Evolutionary conservation across 2,797 vertebrate genomes (phyloP), one percentile per base, ranked within the genome.

Genomic region (Pygocentrus nattereri): DNA sequence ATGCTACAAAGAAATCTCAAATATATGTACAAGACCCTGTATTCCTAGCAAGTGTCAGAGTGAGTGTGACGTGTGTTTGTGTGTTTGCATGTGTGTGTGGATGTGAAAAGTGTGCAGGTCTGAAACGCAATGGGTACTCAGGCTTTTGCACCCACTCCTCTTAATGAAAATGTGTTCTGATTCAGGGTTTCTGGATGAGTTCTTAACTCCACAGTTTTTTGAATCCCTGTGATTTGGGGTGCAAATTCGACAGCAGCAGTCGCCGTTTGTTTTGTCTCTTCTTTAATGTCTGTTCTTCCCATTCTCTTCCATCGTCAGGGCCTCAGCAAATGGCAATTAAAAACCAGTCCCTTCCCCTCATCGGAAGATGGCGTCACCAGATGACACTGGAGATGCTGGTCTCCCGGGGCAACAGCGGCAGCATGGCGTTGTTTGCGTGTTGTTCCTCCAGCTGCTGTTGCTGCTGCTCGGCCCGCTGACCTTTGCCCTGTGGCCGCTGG

Each of bases 331-430:
- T 34, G 54, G 68, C 19, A 12, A 41, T 23, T n/a, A 38, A 49
- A 67, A 61, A 61, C 54, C 1, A 1, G 62, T 49, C 25, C 8
- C 12, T 41, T 75, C 94, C 89, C 94, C 88, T 85, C 95, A 92
- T 27, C 94, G 92, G 62, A 65, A 65, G 90, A 94, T 89, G 85
- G 94, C 91, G 92, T 96, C 96, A 99, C 98, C 98, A 99, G 91
- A 99, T 99, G 92, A 99, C 97, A 84, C 98, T 99, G 74, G 98
- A 99, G 95, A 99, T 98, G 96, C 98, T 99, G 93, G 98, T 98
- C 93, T 99, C 98, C 88, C 97, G 94, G 5, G 98, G 98, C 93
- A 99, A 93, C 92, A 99, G 95, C 1, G 98, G 98, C 91, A 99
- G 95, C 93, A 99, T 97, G 85, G 97, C 97, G 89, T 97, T 99